phyloP scores from a whole-genome alignment of 2,888 invertebrate genomes.

The Barypeithes pellucidus region DNA sequence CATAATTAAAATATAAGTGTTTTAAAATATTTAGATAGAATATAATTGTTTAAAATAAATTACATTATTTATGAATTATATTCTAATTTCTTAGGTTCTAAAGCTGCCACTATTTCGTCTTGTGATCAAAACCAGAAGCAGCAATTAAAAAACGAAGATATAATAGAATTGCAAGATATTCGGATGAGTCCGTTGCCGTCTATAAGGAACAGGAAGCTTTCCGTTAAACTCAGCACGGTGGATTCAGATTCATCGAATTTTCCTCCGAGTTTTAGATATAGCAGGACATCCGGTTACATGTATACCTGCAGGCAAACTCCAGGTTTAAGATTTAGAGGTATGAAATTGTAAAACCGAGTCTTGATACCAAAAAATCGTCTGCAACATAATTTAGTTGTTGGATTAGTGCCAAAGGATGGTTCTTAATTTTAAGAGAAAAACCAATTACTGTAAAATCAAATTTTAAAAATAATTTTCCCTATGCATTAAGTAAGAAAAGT shows the following conservation, averaged over 20 bases:
- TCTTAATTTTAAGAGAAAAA: too few species aligned
- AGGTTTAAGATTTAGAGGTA: constrained; percentile 75
- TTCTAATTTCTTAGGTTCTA: constrained; percentile 68
- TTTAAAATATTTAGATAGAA: too few species aligned
- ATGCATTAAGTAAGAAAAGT: too few species aligned
- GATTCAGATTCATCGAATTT: constrained; percentile 77
- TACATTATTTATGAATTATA: too few species aligned
- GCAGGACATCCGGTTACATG: constrained; percentile 75
- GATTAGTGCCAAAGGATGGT: too few species aligned
- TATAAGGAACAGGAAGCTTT: constrained; percentile 79
- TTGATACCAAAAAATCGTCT: too few species aligned
- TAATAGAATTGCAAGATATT: constrained; percentile 92
- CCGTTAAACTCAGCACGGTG: constrained; percentile 68
- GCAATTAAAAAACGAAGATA: constrained; percentile 76
- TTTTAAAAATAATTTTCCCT: too few species aligned
- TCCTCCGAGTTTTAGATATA: constrained; percentile 84
- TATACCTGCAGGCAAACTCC: constrained; percentile 73
- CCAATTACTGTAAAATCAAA: too few species aligned
- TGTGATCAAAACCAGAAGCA: constrained; percentile 51
- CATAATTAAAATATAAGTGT: too few species aligned
- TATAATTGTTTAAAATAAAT: too few species aligned
- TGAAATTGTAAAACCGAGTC: too few species aligned
- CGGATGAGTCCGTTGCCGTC: constrained; percentile 89
- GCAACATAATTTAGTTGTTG: too few species aligned
- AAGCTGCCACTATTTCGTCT: constrained; percentile 58